Evolutionary conservation across 2,113 vertebrate species (phyloP), one percentile per base, ranked within the genome.

Genomic region (Phrynocephalus versicolor): DNA sequence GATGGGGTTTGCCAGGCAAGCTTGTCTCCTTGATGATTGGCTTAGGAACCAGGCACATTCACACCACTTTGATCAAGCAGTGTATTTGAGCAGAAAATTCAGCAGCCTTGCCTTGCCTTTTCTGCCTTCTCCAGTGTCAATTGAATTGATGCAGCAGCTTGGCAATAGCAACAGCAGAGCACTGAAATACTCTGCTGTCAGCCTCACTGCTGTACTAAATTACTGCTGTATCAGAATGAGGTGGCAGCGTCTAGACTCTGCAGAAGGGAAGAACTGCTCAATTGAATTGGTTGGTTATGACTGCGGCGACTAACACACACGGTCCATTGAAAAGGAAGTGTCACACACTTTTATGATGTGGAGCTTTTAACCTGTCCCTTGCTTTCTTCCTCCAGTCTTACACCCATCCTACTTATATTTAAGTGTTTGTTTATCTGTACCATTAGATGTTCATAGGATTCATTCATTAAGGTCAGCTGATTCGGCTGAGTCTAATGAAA

Each of bases 401-500:
- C 33, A 76, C 23, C n/a, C 41, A 33, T 78, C 18, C 27, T 78
- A 25, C 18, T 41, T 78, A 69, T 69, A 10, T 78, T 58, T 78
- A 70, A 39, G 3, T 58, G 37, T 55, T 85, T 70, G 58, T 69
- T n/a, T 9, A 18, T 55, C 64, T 58, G 57, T 69, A 41, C 64
- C 35, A 58, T 70, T 70, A 41, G 64, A 12, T 25, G 55, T 85
- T 78, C 23, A n/a, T 16, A 15, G 3, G 12, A 9, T 78, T 25
- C 67, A 64, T 70, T 85, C 77, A 84, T 84, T 84, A 85, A 85
- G 58, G 64, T 78, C 58, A 85, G 75, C 45, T 78, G 25, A 30
- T 85, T 64, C 25, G 37, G 64, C 64, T n/a, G 65, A 23, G 35
- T 35, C 21, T 60, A 45, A 85, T 85, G 35, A 78, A 76, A 58